Conservation (phyloP, 2,113 vertebrate genomes). For the Dasyornis broadbenti region DNA sequence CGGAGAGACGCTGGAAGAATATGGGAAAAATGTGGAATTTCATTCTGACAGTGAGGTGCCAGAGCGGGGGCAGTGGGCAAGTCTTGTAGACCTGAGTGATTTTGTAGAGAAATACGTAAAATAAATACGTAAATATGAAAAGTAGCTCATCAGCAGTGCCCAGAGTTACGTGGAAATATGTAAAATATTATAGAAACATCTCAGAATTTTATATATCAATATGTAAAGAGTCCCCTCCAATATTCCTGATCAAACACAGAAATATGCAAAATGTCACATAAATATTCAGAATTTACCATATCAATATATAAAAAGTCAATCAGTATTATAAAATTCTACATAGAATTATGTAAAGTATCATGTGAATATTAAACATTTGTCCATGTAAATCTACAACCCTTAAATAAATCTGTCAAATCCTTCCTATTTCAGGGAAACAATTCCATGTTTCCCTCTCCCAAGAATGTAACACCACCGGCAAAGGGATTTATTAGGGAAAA, state of each 20-base stretch:
- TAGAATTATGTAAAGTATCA: background rate
- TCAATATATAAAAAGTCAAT: background rate
- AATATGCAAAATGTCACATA: background rate
- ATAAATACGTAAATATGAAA: background rate
- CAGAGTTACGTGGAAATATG: background rate
- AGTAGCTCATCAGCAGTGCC: background rate
- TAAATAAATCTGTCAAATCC: background rate
- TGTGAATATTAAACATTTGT: background rate
- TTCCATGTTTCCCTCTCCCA: background rate
- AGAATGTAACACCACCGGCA: background rate
- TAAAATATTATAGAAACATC: background rate
- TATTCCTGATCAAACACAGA: background rate
- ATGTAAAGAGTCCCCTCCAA: background rate
- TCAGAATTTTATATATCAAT: background rate
- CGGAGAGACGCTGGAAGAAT: background rate
- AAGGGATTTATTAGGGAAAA: background rate
- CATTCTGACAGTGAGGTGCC: background rate
- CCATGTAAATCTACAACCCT: background rate
- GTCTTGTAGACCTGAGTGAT: background rate
- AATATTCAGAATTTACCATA: background rate
- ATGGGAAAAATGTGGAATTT: background rate
- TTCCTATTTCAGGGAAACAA: background rate
- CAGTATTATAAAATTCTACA: background rate
- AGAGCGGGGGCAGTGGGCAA: background rate
- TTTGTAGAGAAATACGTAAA: background rate